These are phyloP conservation scores for Adoxophyes honmai DNA, from an alignment of 1,140 invertebrate genomes.

Conservation along the genomic window DNA sequence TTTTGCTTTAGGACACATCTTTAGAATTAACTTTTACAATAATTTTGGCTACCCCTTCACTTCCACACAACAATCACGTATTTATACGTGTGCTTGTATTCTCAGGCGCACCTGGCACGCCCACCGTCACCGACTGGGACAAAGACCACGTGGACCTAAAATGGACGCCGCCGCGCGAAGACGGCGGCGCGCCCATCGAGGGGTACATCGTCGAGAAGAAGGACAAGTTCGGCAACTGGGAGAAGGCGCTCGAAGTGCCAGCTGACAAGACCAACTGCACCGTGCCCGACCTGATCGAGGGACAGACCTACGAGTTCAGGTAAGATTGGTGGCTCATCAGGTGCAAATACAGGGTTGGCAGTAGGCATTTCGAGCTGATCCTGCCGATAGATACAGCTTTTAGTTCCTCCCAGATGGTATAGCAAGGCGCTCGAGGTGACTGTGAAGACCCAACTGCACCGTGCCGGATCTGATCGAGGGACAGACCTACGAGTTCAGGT, in stretches of 20 bases:
- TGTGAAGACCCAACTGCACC: conserved; percentile 86
- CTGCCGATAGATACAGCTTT: too few species aligned
- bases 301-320: conserved; percentile 80
- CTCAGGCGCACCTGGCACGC: conserved; percentile 87
- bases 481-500: conserved; percentile 79
- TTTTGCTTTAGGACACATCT: too few species aligned
- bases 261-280: conserved; percentile 88
- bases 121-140: conserved; percentile 96
- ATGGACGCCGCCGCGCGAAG: conserved; percentile 88
- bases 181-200: conserved; percentile 92
- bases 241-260: conserved; percentile 90
- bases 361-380: too few species aligned
- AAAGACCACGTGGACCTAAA: conserved; percentile 95
- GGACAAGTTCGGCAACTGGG: conserved; percentile 96
- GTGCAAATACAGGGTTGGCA: too few species aligned
- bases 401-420: too few species aligned
- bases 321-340: conserved; percentile 19
- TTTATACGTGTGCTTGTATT: too few species aligned
- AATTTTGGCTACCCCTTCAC: too few species aligned
- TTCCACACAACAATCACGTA: too few species aligned
- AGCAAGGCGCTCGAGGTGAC: conserved; percentile 90
- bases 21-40: too few species aligned
- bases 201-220: conserved; percentile 95
- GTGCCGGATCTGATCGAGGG: conserved; percentile 95
- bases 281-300: conserved; percentile 93